Evolutionary conservation across 2,113 vertebrate genomes (phyloP).

Genomic region (Oreotrochilus melanogaster): DNA sequence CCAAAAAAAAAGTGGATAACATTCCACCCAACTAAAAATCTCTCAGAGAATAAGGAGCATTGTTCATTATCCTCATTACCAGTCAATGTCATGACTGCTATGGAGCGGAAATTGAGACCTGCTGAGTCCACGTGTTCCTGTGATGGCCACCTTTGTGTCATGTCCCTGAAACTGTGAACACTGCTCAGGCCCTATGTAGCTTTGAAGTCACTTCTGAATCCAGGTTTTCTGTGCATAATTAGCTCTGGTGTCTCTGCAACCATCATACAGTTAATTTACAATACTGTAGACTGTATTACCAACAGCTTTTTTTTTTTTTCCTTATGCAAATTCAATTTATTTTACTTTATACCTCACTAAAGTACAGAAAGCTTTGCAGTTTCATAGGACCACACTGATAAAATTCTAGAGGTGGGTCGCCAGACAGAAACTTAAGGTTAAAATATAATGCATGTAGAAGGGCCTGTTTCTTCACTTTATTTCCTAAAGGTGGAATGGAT

Average conservation of each 20-base stretch:
- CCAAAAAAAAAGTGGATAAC: neutral
- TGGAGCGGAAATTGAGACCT: neutral
- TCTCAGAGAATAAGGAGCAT: neutral
- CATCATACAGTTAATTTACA: neutral
- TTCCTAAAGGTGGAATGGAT: neutral
- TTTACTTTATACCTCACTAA: neutral
- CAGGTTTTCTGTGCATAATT: neutral
- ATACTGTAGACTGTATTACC: neutral
- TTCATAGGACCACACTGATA: neutral
- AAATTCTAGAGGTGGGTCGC: neutral
- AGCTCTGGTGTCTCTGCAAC: neutral
- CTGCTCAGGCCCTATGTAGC: neutral
- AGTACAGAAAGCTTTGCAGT: neutral
- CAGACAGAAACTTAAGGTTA: neutral
- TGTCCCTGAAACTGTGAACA: neutral
- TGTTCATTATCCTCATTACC: too few species aligned
- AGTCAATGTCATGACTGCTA: neutral
- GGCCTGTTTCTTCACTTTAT: neutral
- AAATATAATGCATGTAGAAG: neutral
- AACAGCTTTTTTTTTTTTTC: neutral
- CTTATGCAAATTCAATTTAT: neutral
- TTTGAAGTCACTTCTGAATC: neutral
- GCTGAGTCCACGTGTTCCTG: neutral
- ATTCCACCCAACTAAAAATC: neutral
- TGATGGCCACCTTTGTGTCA: too few species aligned